phyloP scores from a whole-genome alignment of 2,797 vertebrate species.

The Cossypha niveicapilla region DNA sequence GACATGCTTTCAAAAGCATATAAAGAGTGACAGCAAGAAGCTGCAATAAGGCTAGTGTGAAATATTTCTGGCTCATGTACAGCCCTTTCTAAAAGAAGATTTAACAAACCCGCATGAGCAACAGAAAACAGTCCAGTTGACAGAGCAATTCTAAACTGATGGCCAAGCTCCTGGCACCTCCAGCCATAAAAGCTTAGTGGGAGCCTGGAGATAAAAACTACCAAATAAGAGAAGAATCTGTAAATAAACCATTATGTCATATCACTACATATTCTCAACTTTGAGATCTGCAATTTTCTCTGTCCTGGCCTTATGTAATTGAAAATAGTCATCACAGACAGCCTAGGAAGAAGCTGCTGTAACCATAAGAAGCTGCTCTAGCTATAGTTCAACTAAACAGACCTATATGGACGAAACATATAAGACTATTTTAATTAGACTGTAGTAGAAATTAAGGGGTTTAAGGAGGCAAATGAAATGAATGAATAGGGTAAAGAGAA shows the following conservation, averaged over 20 bases:
- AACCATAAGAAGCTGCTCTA: not conserved
- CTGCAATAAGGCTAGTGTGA: not conserved
- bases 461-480: not conserved
- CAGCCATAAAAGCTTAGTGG: not conserved
- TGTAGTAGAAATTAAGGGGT: not conserved
- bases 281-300: not conserved
- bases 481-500: not conserved
- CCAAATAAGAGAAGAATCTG: not conserved
- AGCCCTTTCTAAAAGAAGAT: not conserved
- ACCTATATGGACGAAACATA: not conserved
- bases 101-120: not conserved
- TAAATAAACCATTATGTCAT: not conserved
- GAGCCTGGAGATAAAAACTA: not conserved
- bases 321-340: not conserved
- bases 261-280: not conserved
- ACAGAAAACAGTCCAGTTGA: not conserved
- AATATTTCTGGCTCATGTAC: not conserved
- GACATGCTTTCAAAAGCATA: not conserved
- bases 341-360: not conserved
- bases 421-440: not conserved
- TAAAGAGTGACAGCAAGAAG: not conserved
- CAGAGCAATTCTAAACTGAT: not conserved
- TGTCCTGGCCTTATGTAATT: not conserved
- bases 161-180: not conserved
- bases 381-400: not conserved